Evolutionary conservation across 2,888 invertebrate genomes (phyloP), one percentile per base, ranked within the genome.

Genomic region (Steinernema carpocapsae): DNA sequence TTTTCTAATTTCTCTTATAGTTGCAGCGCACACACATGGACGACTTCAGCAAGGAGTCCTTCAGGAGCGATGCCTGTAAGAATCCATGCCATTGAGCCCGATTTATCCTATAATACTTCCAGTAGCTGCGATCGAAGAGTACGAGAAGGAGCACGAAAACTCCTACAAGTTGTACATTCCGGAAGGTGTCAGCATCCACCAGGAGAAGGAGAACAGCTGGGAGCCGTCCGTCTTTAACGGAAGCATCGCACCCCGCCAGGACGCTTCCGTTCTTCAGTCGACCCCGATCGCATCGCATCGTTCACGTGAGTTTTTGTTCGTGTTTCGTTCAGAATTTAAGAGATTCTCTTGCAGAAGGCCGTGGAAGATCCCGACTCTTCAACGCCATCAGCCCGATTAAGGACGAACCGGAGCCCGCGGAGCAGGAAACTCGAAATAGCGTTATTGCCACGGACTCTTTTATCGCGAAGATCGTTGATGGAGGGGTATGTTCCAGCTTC

Each of bases 11-110:
- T n/a, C n/a, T n/a, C n/a, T n/a, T n/a, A n/a, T n/a, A n/a, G n/a
- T n/a, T n/a, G n/a, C n/a, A n/a, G n/a, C n/a, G 43, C 43, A 43
- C 43, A 7, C 7, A 43, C 10, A 43, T 43, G 10, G 14, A 43
- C 43, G 43, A 43, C 43, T 43, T 43, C 14, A 14, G 43, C 10
- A 43, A 12, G 43, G 43, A 43, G 43, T 48, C 48, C 6, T 48
- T 48, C 48, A 17, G 48, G n/a, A 48, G 48, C 48, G 48, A 48
- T 48, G 48, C 48, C 4, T 19, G 48, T 48, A 48, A 48, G 48
- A 48, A 3, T 3, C n/a, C 48, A 17, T 10, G n/a, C n/a, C n/a
- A 48, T 48, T 3, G 4, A 17, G 19, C n/a, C 6, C 17, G n/a
- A 4, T n/a, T 10, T 48, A 19, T 17, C 10, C 4, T 48, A 48